A percentile compares a stretch with the other conserved stretches of the same genome.
These are phyloP conservation scores for Mesembrinibis cayennensis DNA, from an alignment of 2,113 vertebrate genomes.

Conservation along the genomic window DNA sequence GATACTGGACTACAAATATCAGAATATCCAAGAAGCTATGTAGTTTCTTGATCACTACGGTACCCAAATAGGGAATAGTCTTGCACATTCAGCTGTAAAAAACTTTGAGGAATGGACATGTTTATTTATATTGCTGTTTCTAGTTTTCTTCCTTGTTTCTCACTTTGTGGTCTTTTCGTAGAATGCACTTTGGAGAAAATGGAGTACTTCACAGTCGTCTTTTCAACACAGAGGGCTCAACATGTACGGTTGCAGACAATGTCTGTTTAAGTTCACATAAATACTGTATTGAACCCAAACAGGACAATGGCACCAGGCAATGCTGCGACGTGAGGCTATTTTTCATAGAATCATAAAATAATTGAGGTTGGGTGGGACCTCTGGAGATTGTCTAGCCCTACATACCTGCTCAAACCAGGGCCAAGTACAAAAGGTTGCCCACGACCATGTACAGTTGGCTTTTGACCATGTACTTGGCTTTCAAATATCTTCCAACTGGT, in stretches of 20 bases:
- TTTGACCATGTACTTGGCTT: not conserved
- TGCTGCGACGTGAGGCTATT: not conserved
- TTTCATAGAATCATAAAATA: not conserved
- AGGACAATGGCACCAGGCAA: not conserved
- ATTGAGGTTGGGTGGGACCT: not conserved
- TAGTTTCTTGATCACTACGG: not conserved
- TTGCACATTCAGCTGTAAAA: not conserved
- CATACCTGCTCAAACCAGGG: not conserved
- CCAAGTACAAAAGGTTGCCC: not conserved
- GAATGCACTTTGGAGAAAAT: not conserved
- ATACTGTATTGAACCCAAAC: not conserved
- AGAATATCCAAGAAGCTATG: not conserved
- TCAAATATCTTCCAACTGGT: not conserved
- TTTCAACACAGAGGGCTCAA: not conserved
- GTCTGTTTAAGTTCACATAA: not conserved
- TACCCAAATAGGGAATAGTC: not conserved
- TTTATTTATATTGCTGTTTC: not conserved
- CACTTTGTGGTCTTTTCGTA: not conserved
- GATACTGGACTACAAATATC: not conserved
- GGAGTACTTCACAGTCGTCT: not conserved
- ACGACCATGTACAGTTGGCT: not conserved
- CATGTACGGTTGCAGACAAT: not conserved
- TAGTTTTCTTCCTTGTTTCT: not conserved
- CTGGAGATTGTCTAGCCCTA: not conserved
- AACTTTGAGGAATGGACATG: not conserved